Percentiles rank a stretch among this genome's conserved stretches.
phyloP scores from a whole-genome alignment of 2,797 vertebrate species.

The Malurus splendens region DNA sequence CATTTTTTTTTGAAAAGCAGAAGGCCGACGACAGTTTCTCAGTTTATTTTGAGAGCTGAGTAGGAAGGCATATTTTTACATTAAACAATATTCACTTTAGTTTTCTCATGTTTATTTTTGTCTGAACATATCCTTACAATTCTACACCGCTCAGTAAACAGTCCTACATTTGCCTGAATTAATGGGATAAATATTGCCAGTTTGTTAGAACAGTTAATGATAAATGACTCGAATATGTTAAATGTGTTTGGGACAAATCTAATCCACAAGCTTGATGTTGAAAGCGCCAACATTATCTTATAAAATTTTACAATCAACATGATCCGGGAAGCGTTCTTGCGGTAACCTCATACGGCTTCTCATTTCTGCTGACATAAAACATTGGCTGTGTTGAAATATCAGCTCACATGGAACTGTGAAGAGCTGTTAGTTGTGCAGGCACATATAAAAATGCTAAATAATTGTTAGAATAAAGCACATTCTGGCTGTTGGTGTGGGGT shows the following conservation, averaged over 20 bases:
- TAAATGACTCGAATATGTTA: slow-evolving; percentile 6
- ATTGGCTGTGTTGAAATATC: not conserved
- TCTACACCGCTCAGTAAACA: not conserved
- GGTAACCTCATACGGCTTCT: not conserved
- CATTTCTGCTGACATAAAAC: not conserved
- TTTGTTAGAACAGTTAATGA: slow-evolving; percentile 23
- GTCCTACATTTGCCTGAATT: not conserved
- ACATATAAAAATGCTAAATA: not conserved
- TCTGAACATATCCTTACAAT: not conserved
- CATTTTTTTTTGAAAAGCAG: not conserved
- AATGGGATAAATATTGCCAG: not conserved
- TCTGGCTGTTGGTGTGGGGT: not conserved
- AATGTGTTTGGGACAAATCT: slow-evolving; percentile 12
- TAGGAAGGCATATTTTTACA: slow-evolving; percentile 27
- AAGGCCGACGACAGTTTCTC: not conserved
- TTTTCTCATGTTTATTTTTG: slow-evolving; percentile 22
- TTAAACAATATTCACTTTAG: slow-evolving; percentile 25
- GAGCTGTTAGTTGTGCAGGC: not conserved
- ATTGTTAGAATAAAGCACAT: not conserved
- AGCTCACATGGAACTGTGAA: not conserved
- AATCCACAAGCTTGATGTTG: slow-evolving; percentile 29
- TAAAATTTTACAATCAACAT: not conserved
- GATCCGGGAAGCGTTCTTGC: not conserved
- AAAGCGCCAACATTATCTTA: not conserved
- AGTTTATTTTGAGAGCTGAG: slow-evolving; percentile 32